Evolutionary conservation across 1,140 invertebrate species (phyloP).

Genomic region (Parasteatoda tepidariorum): DNA sequence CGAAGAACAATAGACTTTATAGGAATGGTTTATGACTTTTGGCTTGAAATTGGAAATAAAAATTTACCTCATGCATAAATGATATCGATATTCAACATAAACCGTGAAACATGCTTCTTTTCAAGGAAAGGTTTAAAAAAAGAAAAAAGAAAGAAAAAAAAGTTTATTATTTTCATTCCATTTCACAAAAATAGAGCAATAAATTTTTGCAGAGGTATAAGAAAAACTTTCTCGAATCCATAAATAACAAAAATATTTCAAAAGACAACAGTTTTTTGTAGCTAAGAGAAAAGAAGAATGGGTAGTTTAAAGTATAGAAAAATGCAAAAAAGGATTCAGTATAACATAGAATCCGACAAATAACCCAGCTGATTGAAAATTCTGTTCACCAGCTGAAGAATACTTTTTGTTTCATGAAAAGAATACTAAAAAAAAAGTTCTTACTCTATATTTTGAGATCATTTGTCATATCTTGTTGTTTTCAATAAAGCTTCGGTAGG

Average conservation of each 20-base stretch:
- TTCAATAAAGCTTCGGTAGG: constrained; percentile 14
- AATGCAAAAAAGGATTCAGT: constrained; percentile 30
- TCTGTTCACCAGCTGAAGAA: constrained; percentile 40
- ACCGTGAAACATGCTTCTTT: not conserved
- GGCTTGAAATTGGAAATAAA: not conserved
- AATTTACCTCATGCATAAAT: not conserved
- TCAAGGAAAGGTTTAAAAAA: not conserved
- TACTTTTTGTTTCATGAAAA: not conserved
- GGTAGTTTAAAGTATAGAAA: constrained; percentile 10
- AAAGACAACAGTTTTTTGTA: constrained; percentile 38
- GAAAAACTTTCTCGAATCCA: constrained; percentile 1
- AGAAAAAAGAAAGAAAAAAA: not conserved
- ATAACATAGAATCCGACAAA: constrained; percentile 40
- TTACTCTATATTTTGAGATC: constrained; percentile 44
- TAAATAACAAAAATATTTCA: constrained; percentile 36
- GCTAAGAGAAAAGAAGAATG: not conserved
- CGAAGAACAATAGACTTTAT: too few relatives aligned
- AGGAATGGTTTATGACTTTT: too few relatives aligned
- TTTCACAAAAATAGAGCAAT: constrained; percentile 19
- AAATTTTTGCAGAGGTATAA: constrained; percentile 12
- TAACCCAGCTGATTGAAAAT: constrained; percentile 55
- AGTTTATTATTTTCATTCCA: constrained; percentile 30
- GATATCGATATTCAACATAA: not conserved
- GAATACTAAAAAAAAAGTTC: not conserved
- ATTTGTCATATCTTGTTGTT: constrained; percentile 53